These are phyloP conservation scores for Coboldia fuscipes DNA, from an alignment of 1,140 invertebrate genomes.

Conservation along the genomic window DNA sequence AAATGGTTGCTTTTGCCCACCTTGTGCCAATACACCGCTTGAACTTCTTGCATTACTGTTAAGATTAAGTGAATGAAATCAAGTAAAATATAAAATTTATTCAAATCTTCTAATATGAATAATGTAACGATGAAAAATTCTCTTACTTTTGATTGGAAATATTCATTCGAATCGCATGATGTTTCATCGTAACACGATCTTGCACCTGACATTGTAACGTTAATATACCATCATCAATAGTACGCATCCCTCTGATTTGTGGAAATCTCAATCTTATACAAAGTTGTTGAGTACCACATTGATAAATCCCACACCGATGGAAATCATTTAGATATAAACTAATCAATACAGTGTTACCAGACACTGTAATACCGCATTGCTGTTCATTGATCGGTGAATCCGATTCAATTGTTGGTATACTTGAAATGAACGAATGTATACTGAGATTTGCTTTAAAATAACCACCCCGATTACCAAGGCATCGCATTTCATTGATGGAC, in stretches of 20 bases:
- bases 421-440: constrained; percentile 14
- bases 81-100: not conserved
- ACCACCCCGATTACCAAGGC: constrained; percentile 8
- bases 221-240: constrained; percentile 35
- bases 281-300: constrained; percentile 19
- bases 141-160: constrained; percentile 22
- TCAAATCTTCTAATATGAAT: not conserved
- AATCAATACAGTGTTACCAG: constrained; percentile 10
- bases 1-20: constrained; percentile 31
- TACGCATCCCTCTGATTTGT: constrained; percentile 29
- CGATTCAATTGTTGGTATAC: constrained; percentile 12
- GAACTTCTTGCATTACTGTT: constrained; percentile 20
- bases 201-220: constrained; percentile 37
- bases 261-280: constrained; percentile 38
- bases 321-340: constrained; percentile 14
- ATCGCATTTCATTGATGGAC: constrained; percentile 17
- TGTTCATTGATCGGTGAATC: constrained; percentile 8
- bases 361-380: constrained; percentile 12
- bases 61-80: not conserved
- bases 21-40: constrained; percentile 25
- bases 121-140: not conserved
- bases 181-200: constrained; percentile 30
- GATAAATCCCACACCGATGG: constrained; percentile 18
- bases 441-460: constrained; percentile 15
- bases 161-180: constrained; percentile 24